These are phyloP conservation scores for Drosophila prolongata DNA, from an alignment of 2,888 invertebrate species.

Conservation along the genomic window DNA sequence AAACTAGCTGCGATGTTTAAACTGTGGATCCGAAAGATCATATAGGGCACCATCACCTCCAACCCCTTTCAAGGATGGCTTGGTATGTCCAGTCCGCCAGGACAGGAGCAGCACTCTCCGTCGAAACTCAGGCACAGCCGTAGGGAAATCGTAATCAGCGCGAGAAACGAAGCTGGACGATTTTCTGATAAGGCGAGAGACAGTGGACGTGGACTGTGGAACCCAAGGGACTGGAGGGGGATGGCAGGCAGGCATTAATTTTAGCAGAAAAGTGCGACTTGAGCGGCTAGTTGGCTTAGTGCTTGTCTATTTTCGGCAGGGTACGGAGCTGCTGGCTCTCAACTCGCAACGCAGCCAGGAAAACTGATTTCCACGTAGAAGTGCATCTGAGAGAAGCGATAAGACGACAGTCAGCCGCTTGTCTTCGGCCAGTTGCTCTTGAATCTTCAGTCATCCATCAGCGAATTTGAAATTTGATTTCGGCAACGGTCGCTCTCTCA, in stretches of 20 bases:
- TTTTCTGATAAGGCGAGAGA: slow-evolving; percentile 65
- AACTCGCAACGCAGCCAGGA: slow-evolving; percentile 31
- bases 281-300: slow-evolving; percentile 56
- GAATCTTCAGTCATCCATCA: slow-evolving; percentile 5
- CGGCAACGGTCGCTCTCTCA: slow-evolving; percentile 17
- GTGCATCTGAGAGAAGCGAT: slow-evolving; percentile 36
- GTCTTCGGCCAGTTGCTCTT: slow-evolving; percentile 31
- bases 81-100: neutral
- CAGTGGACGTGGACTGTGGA: slow-evolving; percentile 60
- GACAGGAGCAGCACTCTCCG: slow-evolving; percentile 14
- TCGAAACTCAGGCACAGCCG: slow-evolving; percentile 13
- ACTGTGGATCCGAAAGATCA: neutral
- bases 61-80: slow-evolving; percentile 3
- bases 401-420: slow-evolving; percentile 18
- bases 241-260: slow-evolving; percentile 32
- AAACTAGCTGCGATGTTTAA: slow-evolving; percentile 43
- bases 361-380: slow-evolving; percentile 29
- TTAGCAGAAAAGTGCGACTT: slow-evolving; percentile 70
- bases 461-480: slow-evolving; percentile 13
- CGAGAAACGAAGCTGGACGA: slow-evolving; percentile 29
- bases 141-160: slow-evolving; percentile 37
- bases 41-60: neutral
- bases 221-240: slow-evolving; percentile 34
- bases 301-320: slow-evolving; percentile 75
- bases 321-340: slow-evolving; percentile 73